Evolutionary conservation across 1,140 invertebrate species (phyloP), one percentile per base, ranked within the genome.

Genomic region (Gerris buenoi): DNA sequence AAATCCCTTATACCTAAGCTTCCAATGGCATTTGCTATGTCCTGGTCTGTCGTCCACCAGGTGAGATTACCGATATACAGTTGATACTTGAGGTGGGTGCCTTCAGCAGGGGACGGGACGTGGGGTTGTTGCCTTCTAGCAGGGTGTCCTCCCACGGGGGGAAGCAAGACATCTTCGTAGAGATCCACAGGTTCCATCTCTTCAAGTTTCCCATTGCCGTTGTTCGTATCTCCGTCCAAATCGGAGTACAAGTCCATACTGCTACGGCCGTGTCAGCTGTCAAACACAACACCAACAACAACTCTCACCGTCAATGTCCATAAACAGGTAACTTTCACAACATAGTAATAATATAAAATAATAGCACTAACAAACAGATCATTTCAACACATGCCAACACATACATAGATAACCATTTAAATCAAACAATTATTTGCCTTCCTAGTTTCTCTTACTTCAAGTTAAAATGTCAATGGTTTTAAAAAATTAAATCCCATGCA

Each of bases 11-110:
- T 89, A 25, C 95, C 96, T 70, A 97, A 82, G 69, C 86, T 86
- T 63, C 84, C 82, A 66, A 97, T 84, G 1, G 90, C 87, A 80
- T 96, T 91, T 29, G 88, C 86, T 62, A 99, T 89, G 77, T 98
- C 94, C 80, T 95, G 88, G 80, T 98, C 95, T 66, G 94, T 98
- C 57, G 95, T 97, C 95, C 95, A 99, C 93, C 88, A 91, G 73
- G 88, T 96, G 62, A 98, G 83, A 80, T 98, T 98, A 73, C 95
- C 95, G 74, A 98, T 87, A 81, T 96, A 97, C 15, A 95, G 81
- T 78, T 95, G 91, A 76, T 90, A 89, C 73, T 90, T 83, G 71
- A 89, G 83, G 33, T 85, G 86, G 15, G 27, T 25, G 22, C 27
- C 75, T 67, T 74, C 80, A n/a, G 71, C 76, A 64, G 77, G 75